Conservation (phyloP, 1,140 invertebrate genomes). For the Macrotrachela quadricornifera region DNA sequence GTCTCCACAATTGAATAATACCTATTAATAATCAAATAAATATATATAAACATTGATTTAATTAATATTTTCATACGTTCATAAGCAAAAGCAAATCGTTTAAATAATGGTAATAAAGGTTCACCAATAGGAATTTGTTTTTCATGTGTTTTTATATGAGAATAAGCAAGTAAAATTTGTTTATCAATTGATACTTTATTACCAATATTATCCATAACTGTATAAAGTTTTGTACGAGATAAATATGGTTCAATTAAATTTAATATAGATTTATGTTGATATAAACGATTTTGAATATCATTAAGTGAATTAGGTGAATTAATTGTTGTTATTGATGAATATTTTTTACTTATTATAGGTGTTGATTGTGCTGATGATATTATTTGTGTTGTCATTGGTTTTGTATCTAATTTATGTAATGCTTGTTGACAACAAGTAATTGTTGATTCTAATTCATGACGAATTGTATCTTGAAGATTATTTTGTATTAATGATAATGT, state of each 20-base stretch:
- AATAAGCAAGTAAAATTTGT: conserved; percentile 4
- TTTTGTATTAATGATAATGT: background rate
- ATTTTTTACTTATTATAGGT: no score
- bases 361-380: no score
- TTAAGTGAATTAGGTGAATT: no score
- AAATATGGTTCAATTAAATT: conserved; percentile 5
- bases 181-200: conserved; percentile 6
- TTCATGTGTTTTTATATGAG: conserved; percentile 5
- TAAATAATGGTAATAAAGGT: conserved; percentile 5
- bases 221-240: background rate
- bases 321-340: no score
- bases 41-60: no score
- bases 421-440: conserved; percentile 1
- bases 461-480: background rate
- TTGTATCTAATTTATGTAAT: background rate
- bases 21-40: no score
- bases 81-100: conserved; percentile 1
- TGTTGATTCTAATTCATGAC: background rate
- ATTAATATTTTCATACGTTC: background rate
- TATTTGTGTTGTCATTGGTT: no score
- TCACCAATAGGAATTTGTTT: background rate
- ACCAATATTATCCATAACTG: background rate
- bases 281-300: conserved; percentile 4
- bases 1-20: no score
- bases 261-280: conserved; percentile 2